Evolutionary conservation across 2,888 invertebrate species (phyloP), one percentile per base, ranked within the genome.

Genomic region (Amblyteles armatorius): DNA sequence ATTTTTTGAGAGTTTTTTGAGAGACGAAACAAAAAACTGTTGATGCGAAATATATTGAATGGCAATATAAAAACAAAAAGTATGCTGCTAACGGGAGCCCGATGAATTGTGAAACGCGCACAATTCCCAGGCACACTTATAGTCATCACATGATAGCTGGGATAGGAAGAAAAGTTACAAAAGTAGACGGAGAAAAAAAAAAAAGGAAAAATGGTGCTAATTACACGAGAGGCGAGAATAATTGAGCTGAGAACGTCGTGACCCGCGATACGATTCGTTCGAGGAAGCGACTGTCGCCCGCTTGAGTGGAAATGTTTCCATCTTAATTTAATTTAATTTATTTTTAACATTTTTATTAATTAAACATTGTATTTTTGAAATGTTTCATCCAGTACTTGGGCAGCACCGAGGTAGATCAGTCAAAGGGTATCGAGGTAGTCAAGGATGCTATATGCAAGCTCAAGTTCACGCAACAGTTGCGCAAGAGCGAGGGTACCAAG

Each of bases 341-440:
- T 40, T 40, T 40, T 40, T 11, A 11, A 11, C 40, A 63, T 57
- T 48, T 11, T 55, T 65, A 63, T 13, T 68, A 71, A 16, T 77
- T 68, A 29, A 22, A 48, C 29, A 4, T 52, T 50, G 33, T 19
- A 26, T 48, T 13, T 57, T 68, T 50, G 4, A 33, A 16, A 11
- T 72, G 50, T 19, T 68, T 60, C 29, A 89, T 95, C 52, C 92
- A 98, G 97, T 99, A 98, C 95, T 96, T 99, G 94, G 99, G 99
- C 90, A 98, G 97, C 93, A 98, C 98, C 73, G 97, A 97, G 92
- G 99, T 99, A 77, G 98, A 99, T 90, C 97, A 98, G 94, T 98
- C 99, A 33, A 99, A 99, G 95, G 99, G 99, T 88, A 99, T 99
- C 89, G 99, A 99, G 94, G 98, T 99, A 65, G 99, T 99, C 7